These are phyloP conservation scores for Rotaria macrura DNA, from an alignment of 2,888 invertebrate genomes.

Conservation along the genomic window DNA sequence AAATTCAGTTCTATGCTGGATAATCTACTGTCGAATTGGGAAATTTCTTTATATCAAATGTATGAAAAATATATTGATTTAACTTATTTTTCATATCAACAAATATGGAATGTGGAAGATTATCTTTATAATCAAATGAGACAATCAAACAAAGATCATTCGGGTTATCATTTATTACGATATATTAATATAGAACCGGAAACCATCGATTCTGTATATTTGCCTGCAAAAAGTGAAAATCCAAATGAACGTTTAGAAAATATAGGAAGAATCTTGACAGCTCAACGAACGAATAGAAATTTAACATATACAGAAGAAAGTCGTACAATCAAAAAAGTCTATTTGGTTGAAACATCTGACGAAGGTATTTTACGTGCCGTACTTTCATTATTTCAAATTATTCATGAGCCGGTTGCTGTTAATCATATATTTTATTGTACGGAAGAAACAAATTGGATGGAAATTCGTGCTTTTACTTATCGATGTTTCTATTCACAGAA, in stretches of 20 bases:
- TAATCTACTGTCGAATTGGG: background rate
- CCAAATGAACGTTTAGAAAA: background rate
- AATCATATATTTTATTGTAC: conserved; percentile 14
- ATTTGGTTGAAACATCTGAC: background rate
- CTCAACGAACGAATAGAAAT: background rate
- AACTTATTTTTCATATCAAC: conserved; percentile 5
- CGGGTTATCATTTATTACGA: background rate
- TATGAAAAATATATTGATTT: conserved; percentile 17
- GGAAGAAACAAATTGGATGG: conserved; percentile 1
- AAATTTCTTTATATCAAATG: background rate
- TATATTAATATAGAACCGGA: background rate
- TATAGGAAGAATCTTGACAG: background rate
- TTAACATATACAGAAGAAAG: background rate
- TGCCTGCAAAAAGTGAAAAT: background rate
- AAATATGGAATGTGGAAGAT: conserved; percentile 7
- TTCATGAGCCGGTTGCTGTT: background rate
- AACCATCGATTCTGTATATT: background rate
- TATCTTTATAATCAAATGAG: background rate
- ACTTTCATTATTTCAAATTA: background rate
- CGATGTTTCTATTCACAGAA: background rate
- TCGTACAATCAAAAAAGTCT: background rate
- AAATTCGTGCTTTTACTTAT: conserved; percentile 4
- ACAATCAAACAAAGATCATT: background rate
- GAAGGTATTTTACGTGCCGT: background rate
- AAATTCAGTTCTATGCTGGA: background rate